Base-by-base conservation (phyloP, 2,797 vertebrate species). In the Echeneis naucrates region DNA sequence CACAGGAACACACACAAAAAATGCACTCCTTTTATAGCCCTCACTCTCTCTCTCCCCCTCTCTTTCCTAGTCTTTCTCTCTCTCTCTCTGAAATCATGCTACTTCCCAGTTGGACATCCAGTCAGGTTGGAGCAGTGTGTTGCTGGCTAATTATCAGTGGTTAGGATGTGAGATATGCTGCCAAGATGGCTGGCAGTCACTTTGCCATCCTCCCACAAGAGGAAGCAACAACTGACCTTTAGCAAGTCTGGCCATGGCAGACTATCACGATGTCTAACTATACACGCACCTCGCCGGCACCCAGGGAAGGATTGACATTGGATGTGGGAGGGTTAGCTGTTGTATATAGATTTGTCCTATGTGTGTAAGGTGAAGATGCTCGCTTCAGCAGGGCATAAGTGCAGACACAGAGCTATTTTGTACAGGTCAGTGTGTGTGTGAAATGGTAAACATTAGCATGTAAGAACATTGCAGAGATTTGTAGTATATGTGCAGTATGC, bases 121-220 rank as follows among this genome's bases (percentile, higher is more conserved):
- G 32, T 68, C 55, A 55, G 61, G 51, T 72, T 68, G 51, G 61
- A 47, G 73, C 72, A 51, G 56, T 45, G 40, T 32, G 55, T 72
- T 61, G 48, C 58, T 56, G 77, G 75, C 69, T 89, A 82, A 89
- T 89, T 85, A 87, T 77, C 74, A 69, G 78, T 42, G 58, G 52
- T 87, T 82, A 82, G 72, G 69, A 75, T 77, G 72, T 87, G 87
- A 89, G 80, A 86, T 86, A 89, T 90, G 81, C 78, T n/a, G 55
- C 54, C 0, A 35, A 78, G 78, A 76, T 59, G 59, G 70, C 78
- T 80, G 80, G 85, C 78, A 82, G 83, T 71, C 77, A 42, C 59
- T 40, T 58, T 19, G 27, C 64, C 55, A 4, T 26, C 37, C 45
- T 54, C 2, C 50, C 44, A 9, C 62, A 75, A 66, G 75, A 81